Conservation (phyloP, 2,113 vertebrate species). For the Barnardius zonarius region DNA sequence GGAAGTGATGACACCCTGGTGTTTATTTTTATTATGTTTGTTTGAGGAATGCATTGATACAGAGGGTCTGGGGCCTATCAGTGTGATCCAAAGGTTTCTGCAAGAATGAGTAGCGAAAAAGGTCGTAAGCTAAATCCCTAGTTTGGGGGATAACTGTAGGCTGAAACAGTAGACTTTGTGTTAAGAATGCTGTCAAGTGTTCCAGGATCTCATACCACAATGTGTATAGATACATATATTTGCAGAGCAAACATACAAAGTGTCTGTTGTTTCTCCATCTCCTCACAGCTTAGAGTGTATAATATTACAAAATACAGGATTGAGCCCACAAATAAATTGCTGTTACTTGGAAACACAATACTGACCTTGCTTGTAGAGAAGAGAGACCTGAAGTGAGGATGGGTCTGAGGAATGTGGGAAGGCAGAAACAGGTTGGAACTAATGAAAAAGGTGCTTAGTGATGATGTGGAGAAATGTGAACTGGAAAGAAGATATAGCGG, state of each 20-base stretch:
- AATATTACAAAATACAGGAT: neutral
- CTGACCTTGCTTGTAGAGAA: neutral
- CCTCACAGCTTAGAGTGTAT: neutral
- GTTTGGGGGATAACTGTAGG: neutral
- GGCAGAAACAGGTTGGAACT: neutral
- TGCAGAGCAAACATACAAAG: neutral
- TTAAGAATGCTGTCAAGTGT: neutral
- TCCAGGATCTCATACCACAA: neutral
- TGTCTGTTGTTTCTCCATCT: neutral
- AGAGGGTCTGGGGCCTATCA: neutral
- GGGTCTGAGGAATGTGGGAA: neutral
- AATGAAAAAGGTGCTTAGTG: neutral
- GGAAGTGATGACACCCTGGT: neutral
- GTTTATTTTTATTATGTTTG: neutral
- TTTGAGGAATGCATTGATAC: neutral
- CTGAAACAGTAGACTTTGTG: neutral
- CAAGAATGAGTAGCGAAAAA: neutral
- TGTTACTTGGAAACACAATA: neutral
- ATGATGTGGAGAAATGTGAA: neutral
- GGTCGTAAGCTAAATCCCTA: neutral
- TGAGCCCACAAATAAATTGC: neutral
- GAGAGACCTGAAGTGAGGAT: neutral
- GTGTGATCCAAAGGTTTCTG: neutral
- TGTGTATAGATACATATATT: neutral
- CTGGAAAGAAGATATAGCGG: neutral